Conservation (phyloP, 1,140 invertebrate genomes). For the Drosophila lini region DNA sequence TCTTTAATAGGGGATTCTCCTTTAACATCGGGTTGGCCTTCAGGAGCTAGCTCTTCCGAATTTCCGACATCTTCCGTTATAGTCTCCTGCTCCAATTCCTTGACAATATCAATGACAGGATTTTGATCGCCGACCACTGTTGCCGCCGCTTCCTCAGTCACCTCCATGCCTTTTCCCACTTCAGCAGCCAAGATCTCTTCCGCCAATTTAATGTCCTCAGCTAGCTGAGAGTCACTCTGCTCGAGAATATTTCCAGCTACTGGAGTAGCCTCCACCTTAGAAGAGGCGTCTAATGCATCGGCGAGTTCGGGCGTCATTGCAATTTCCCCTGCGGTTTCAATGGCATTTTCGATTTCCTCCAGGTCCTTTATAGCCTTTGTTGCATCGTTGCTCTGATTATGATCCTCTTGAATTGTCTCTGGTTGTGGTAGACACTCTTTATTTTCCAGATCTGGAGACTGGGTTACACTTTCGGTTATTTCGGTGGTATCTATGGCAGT, state of each 20-base stretch:
- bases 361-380: slow-evolving; percentile 7
- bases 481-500: slow-evolving; percentile 2
- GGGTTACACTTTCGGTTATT: neutral
- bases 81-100: slow-evolving; percentile 35
- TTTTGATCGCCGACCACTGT: neutral
- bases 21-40: neutral
- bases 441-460: neutral
- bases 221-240: slow-evolving; percentile 34
- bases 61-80: slow-evolving; percentile 2
- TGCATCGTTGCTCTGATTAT: neutral
- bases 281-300: slow-evolving; percentile 1
- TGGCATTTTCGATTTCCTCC: neutral
- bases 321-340: slow-evolving; percentile 3
- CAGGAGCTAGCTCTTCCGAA: neutral
- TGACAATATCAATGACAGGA: slow-evolving; percentile 38
- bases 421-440: neutral
- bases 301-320: slow-evolving; percentile 2
- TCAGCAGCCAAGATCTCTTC: slow-evolving; percentile 42
- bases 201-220: slow-evolving; percentile 41
- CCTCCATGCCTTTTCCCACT: slow-evolving; percentile 26
- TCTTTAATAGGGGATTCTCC: neutral
- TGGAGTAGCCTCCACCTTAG: neutral
- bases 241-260: slow-evolving; percentile 10
- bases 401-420: neutral
- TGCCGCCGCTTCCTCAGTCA: slow-evolving; percentile 1